A percentile compares a stretch with the other conserved stretches of the same genome.
Evolutionary conservation across 1,140 invertebrate species (phyloP).

Genomic region (Diorhabda sublineata): DNA sequence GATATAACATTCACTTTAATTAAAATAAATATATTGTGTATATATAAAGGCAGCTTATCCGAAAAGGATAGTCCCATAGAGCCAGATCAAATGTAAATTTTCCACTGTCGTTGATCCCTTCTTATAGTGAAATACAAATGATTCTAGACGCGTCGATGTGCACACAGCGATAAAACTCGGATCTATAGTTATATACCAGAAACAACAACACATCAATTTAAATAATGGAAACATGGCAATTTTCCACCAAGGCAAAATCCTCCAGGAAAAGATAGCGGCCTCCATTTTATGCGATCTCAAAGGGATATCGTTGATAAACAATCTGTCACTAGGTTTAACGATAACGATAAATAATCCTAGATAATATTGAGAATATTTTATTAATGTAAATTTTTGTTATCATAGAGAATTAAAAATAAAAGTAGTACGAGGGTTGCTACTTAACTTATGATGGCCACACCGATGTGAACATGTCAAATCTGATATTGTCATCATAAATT

Average conservation of each 20-base stretch:
- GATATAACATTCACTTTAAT: no score
- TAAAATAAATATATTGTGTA: no score
- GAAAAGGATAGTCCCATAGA: not conserved
- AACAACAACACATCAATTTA: constrained; percentile 2
- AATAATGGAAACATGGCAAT: constrained; percentile 2
- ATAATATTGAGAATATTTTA: not conserved
- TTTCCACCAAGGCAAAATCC: not conserved
- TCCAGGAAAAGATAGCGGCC: not conserved
- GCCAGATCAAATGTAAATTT: not conserved
- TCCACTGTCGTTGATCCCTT: not conserved
- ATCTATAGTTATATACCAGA: not conserved
- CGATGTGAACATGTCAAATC: no score
- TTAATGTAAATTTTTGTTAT: not conserved
- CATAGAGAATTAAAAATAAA: no score
- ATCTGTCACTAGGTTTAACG: not conserved
- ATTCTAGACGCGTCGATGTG: not conserved
- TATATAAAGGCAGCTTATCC: no score
- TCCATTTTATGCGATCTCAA: not conserved
- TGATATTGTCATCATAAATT: no score
- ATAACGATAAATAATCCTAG: not conserved
- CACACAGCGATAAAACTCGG: not conserved
- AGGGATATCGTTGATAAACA: not conserved
- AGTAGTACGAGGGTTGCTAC: no score
- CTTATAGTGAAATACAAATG: not conserved
- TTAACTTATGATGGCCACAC: no score